Evolutionary conservation across 92 coral and sea anemone genomes (phyloP), one percentile per base, ranked within the genome.

Genomic region (Blastomussa wellsi): DNA sequence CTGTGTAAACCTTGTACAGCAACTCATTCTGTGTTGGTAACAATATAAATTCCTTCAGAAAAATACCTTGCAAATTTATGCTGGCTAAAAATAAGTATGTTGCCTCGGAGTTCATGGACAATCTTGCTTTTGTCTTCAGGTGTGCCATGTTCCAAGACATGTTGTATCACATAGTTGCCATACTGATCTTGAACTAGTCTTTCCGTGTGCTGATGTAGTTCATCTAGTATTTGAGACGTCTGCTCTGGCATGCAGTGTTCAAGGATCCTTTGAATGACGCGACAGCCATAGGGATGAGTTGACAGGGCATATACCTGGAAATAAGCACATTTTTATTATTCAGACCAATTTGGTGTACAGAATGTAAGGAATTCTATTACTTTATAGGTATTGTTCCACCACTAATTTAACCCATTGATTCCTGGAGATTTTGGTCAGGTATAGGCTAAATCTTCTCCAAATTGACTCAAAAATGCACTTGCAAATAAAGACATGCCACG

Each of bases 151-250:
- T 97, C 99, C 84, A 97, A 69, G 35, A 97, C 99, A 44, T 97
- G 99, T 19, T 97, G 99, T 12, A 97, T 97, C 52, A 97, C 99
- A 74, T 97, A 97, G 89, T 97, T 97, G 10, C 99, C 99, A 62
- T 97, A 97, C 82, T 97, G 99, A 79, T 97, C 99, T 86, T 97
- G 99, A 10, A 97, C 99, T 11, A 97, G 96, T 33, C 99, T 88
- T 31, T 97, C 98, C 0, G 98, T 94, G 65, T 94, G 95, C 31
- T 94, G 97, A 75, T 94, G 99, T 20, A 97, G 91, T 77, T 97
- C 99, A 31, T 81, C 90, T 64, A 97, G 89, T 60, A 97, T 94
- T 13, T 98, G 98, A 28, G 84, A 38, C 17, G 99, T 97, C 73
- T 97, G 99, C 67, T 93, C 98, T 37, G 92, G 86, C 81, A 92